Evolutionary conservation across 2,888 invertebrate species (phyloP), one percentile per base, ranked within the genome.

Genomic region (Rhamphomyia laevipes): DNA sequence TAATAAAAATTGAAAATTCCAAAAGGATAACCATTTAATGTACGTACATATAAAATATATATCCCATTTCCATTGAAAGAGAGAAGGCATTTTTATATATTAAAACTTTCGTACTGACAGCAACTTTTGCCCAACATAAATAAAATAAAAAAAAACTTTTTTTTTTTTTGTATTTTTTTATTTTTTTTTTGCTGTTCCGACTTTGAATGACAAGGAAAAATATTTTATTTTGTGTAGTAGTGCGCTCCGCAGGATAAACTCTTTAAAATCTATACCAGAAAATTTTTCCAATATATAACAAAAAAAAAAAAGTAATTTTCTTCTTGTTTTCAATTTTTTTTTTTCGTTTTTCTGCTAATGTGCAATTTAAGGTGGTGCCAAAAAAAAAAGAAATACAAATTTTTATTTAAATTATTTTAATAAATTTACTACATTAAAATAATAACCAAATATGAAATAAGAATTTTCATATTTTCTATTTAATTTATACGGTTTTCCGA

Each of bases 61-160:
- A 21, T 4, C 18, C 40, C n/a, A n/a, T n/a, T n/a, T n/a, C n/a
- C n/a, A n/a, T n/a, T n/a, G 23, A 7, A 53, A 55, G 56, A 57
- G 57, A 59, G 59, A 59, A 59, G 61, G 60, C 61, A 60, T 60
- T 27, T 27, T 27, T 27, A 5, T 27, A 27, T 27, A 27, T 27
- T 21, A 27, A 62, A 63, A 62, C 62, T 61, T 62, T 63, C 61
- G 59, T 61, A 58, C 60, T 63, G 61, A 59, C 63, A 60, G 61
- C 63, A 62, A 59, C 61, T 63, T 63, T 62, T 61, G 57, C 54
- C 59, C 59, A 62, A 68, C 67, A 68, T 67, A 68, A 69, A 69
- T 68, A 69, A 66, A 66, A 66, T 63, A 21, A 18, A 41, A 41
- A 21, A 41, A 41, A 41, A 41, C 23, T 42, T n/a, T 42, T 42